Percentiles rank a stretch among this genome's conserved stretches.
Conservation (phyloP, 2,888 invertebrate genomes). For the Troilus luridus region DNA sequence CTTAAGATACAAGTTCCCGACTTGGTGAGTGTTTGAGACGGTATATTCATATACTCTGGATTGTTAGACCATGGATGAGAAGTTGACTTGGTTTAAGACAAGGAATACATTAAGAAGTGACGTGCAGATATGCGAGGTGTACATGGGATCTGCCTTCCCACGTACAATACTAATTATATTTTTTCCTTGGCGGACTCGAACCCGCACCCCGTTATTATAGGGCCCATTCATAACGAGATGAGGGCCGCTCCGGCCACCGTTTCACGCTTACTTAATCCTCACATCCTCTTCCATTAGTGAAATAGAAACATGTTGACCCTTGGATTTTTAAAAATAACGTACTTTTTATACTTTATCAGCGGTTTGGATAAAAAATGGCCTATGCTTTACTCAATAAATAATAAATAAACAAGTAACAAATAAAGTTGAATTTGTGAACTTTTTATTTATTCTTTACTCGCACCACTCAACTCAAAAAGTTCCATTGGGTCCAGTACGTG, state of each 20-base stretch:
- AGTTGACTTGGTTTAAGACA: neutral
- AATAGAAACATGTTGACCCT: neutral
- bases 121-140: conserved; percentile 19
- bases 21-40: neutral
- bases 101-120: neutral
- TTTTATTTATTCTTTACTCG: too few species aligned
- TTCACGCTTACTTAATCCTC: conserved; percentile 39
- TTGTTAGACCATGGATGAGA: neutral
- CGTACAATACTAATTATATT: conserved; percentile 57
- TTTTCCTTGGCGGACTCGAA: neutral
- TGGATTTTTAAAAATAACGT: neutral
- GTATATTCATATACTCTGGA: neutral
- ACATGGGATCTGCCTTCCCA: conserved; percentile 45
- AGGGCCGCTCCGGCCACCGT: neutral
- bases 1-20: neutral
- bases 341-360: neutral
- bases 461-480: too few species aligned
- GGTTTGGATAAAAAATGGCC: too few species aligned
- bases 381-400: too few species aligned
- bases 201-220: conserved; percentile 45
- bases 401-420: too few species aligned
- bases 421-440: too few species aligned
- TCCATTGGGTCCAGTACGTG: too few species aligned
- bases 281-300: neutral
- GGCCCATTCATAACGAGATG: conserved; percentile 50